Evolutionary conservation across 1,140 invertebrate genomes (phyloP), one percentile per base, ranked within the genome.

Genomic region (Centruroides vittatus): DNA sequence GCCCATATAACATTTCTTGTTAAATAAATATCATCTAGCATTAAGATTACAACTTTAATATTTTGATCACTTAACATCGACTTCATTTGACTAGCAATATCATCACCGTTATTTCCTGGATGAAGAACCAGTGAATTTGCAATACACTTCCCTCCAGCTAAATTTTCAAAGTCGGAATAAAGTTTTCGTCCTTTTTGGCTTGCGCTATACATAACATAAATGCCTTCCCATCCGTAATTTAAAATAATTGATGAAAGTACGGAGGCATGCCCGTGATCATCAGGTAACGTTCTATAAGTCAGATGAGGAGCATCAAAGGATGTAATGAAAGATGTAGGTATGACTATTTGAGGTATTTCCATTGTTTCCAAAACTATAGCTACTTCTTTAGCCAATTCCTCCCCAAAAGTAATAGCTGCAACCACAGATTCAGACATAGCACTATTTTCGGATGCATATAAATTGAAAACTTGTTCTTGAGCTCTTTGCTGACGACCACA

Each of bases 401-500:
- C 57, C 4, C 57, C 60, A 46, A 58, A 61, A 13, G 63, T 65
- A n/a, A 65, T 54, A 58, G 53, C 57, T 3, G 60, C 62, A 1
- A 62, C 5, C 10, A 64, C 35, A 10, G 59, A 64, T 23, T 58
- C 61, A 3, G 62, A 59, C 23, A 23, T 23, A 23, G 2, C 23
- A 41, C 41, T 55, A 12, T 66, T 67, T 53, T 70, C 69, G 9
- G 69, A 68, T 6, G 72, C 69, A 36, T 76, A 67, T 10, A 74
- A 67, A 52, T 68, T 72, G 60, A 70, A 76, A 8, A 75, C 49
- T 54, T 65, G 59, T 47, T 71, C 66, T 47, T 69, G 55, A 9
- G 67, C 70, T 59, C 68, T 62, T 53, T 70, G 66, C 7, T 57
- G 63, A 51, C 66, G 58, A 49, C 64, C 63, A 50, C 69, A 72